Base-by-base conservation (phyloP, 2,113 vertebrate species). In the Solea solea region DNA sequence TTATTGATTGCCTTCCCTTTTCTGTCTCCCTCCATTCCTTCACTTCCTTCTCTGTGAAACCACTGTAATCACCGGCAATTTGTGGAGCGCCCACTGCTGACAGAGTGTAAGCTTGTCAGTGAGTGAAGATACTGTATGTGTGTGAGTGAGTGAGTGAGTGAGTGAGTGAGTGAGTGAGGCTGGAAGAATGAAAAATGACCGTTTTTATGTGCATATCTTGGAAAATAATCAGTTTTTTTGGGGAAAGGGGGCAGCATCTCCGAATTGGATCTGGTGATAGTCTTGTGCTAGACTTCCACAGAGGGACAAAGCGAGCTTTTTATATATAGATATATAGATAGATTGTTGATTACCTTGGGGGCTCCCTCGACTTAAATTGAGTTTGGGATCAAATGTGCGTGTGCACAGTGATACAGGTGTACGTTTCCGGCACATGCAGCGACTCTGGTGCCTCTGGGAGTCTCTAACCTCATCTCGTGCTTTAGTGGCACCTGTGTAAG, bases 61-160 rank as follows among this genome's bases (percentile, higher is more conserved):
- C 1, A 67, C 73, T 74, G 80, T 90, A 91, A 93, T 93, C 86
- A 87, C 80, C 64, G 69, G 81, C 84, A 87, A 88, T 92, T 91
- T 89, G 82, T 82, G 63, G 76, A 80, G 64, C n/a, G 66, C 87
- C 82, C 59, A 11, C 66, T 80, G 74, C 80, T 85, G 83, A 78
- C 75, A 54, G 64, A 78, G 78, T 64, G 65, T 7, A 8, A 69
- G 74, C 58, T 28, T 55, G 49, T 74, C 10, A 1, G 16, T 50
- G 58, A 46, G 45, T 55, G 50, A 64, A 64, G 65, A 50, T 16
- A 7, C 39, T 41, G 62, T 53, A 9, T 28, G 40, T 70, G 48
- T 70, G 69, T 21, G n/a, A 16, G 42, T 40, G 64, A 11, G 56
- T 25, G 54, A 44, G 48, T 3, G 16, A 9, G 12, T 34, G 27